Evolutionary conservation across 1,140 invertebrate genomes (phyloP).

Genomic region (Drosophila sproati): DNA sequence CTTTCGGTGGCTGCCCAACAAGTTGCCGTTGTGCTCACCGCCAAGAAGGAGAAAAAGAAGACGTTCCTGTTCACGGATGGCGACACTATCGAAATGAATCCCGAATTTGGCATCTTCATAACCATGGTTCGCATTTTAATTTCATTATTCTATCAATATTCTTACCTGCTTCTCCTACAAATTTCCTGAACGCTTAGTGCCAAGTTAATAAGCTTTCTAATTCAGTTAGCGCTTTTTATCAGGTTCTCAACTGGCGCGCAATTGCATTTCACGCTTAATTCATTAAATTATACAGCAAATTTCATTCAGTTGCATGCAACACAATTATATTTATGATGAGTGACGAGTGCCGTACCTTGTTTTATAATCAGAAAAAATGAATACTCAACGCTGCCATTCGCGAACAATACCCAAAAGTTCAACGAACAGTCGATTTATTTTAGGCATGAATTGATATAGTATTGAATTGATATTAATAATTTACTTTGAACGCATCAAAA

Average conservation of each 20-base stretch:
- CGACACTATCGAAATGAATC: conserved; percentile 95
- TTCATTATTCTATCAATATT: neutral
- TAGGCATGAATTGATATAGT: neutral
- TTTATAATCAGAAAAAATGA: neutral
- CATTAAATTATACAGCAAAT: conserved; percentile 22
- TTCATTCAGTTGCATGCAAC: conserved; percentile 3
- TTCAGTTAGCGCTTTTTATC: conserved; percentile 42
- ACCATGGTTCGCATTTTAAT: conserved; percentile 91
- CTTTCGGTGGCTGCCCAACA: conserved; percentile 98
- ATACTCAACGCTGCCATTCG: too few species aligned
- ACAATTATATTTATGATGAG: neutral
- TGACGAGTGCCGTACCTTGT: neutral
- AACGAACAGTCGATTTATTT: neutral
- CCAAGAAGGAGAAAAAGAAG: conserved; percentile 96
- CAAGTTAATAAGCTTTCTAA: conserved; percentile 37
- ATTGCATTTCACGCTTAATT: conserved; percentile 36
- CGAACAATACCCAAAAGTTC: neutral
- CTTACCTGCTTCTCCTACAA: neutral
- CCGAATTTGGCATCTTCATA: conserved; percentile 98
- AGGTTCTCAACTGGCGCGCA: conserved; percentile 14
- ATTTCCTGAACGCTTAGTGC: conserved; percentile 9
- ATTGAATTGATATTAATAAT: neutral
- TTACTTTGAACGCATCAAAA: neutral
- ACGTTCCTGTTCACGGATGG: conserved; percentile 97
- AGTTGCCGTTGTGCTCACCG: conserved; percentile 96